Conservation (phyloP, 1,140 invertebrate genomes). For the Cecropterus lyciades region DNA sequence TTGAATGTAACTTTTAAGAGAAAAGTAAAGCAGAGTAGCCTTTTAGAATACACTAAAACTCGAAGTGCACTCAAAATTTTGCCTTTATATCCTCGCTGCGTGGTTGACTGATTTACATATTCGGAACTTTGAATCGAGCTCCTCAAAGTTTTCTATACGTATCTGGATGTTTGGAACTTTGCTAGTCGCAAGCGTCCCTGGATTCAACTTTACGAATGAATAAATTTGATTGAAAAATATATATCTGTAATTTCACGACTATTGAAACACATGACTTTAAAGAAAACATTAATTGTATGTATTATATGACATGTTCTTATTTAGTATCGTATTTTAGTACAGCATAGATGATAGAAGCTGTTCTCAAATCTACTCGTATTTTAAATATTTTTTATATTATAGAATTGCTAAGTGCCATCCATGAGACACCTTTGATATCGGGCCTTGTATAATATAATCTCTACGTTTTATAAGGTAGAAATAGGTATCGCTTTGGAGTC, state of each 20-base stretch:
- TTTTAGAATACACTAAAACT: constrained; percentile 8
- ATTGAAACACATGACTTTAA: too few species aligned
- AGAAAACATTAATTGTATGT: too few species aligned
- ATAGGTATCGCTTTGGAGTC: too few species aligned
- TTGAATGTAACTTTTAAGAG: not conserved
- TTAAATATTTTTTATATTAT: too few species aligned
- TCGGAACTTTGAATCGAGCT: constrained; percentile 2
- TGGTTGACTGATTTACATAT: constrained; percentile 30
- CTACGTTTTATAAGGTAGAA: too few species aligned
- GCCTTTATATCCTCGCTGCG: constrained; percentile 13
- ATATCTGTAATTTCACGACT: not conserved
- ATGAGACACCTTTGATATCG: too few species aligned
- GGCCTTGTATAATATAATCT: too few species aligned
- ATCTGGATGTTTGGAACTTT: not conserved
- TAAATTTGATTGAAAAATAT: not conserved
- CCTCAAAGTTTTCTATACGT: constrained; percentile 4
- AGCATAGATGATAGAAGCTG: too few species aligned
- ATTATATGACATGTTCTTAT: too few species aligned
- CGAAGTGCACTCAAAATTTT: constrained; percentile 23
- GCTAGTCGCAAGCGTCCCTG: not conserved
- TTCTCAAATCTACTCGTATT: too few species aligned
- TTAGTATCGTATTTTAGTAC: too few species aligned
- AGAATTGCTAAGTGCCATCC: too few species aligned
- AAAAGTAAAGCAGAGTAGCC: constrained; percentile 10
- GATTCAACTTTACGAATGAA: constrained; percentile 1